phyloP scores from a whole-genome alignment of 2,113 vertebrate species.

The Pelobates fuscus region DNA sequence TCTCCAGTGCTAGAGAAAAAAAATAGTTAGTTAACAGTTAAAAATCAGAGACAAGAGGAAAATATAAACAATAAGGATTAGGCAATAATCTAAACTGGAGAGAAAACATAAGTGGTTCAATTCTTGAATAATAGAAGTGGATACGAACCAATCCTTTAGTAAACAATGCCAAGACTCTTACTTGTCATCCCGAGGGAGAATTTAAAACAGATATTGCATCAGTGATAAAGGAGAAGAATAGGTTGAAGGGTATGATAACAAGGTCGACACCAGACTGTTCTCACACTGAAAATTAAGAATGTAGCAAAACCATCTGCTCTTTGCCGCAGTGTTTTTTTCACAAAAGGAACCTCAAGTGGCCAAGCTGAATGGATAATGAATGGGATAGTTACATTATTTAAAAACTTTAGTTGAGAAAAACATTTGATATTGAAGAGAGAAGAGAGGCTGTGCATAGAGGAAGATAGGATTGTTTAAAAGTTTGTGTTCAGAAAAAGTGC shows the following conservation, averaged over 20 bases:
- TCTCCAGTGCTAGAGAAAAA: too few species aligned
- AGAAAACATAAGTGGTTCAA: neutral
- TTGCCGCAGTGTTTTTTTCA: neutral
- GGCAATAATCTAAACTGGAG: neutral
- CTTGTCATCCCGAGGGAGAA: neutral
- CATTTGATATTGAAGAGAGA: neutral
- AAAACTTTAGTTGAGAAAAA: neutral
- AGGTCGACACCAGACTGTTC: neutral
- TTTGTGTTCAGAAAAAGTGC: neutral
- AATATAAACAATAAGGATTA: too few species aligned
- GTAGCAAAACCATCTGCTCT: neutral
- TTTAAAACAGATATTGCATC: slow-evolving; percentile 8
- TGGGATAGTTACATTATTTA: neutral
- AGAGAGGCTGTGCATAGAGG: neutral
- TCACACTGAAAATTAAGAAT: slow-evolving; percentile 6
- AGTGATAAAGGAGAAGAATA: slow-evolving; percentile 1
- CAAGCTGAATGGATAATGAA: slow-evolving; percentile 6
- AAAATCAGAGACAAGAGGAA: too few species aligned
- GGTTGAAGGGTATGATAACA: slow-evolving; percentile 5
- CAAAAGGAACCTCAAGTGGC: neutral
- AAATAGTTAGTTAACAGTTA: too few species aligned
- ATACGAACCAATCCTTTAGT: neutral
- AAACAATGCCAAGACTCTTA: neutral
- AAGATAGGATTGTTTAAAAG: neutral
- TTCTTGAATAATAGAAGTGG: neutral